Evolutionary conservation across 2,797 vertebrate species (phyloP), one percentile per base, ranked within the genome.

Genomic region (Megaceryle alcyon): DNA sequence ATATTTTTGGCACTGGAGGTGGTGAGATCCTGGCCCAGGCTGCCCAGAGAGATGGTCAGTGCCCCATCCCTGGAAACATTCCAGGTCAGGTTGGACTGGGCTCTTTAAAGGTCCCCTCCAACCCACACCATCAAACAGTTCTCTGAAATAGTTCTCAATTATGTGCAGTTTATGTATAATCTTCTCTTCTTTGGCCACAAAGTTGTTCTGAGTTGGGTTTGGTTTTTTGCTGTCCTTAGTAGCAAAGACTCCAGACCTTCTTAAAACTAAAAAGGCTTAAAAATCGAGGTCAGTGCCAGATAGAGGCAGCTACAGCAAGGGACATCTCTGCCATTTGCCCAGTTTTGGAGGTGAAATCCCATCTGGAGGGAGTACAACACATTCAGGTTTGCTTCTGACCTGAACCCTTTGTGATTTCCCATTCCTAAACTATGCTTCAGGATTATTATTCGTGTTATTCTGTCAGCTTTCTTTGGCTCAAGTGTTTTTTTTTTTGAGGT

Each of bases 291-390:
- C 22, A 2, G 41, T 23, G 25, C 25, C 28, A 63, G 41, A 70
- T 39, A 26, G 0, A 33, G 48, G 75, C 85, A 95, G 43, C 91
- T 86, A 75, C 12, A 76, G 94, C 88, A 76, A 90, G 83, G 10
- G 3, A 59, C 65, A 76, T 76, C 53, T 85, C 83, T 95, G 69
- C 82, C 69, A 39, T 76, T 95, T 96, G 31, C 26, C 60, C 75
- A 43, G 66, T 90, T 88, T 12, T 89, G 14, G 75, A 85, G 71
- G 64, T 92, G 82, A 59, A 88, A 93, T 91, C 78, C 75, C 82
- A 29, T 70, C 72, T 95, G 46, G 31, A 61, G 15, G 26, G 61
- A 54, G 5, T 33, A 10, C 9, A 66, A 12, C 63, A 48, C 29
- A 11, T 37, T 93, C 0, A 3, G 46, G 53, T 64, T 92, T 91